phyloP scores from a whole-genome alignment of 2,797 vertebrate genomes.

The Botia kubotai region DNA sequence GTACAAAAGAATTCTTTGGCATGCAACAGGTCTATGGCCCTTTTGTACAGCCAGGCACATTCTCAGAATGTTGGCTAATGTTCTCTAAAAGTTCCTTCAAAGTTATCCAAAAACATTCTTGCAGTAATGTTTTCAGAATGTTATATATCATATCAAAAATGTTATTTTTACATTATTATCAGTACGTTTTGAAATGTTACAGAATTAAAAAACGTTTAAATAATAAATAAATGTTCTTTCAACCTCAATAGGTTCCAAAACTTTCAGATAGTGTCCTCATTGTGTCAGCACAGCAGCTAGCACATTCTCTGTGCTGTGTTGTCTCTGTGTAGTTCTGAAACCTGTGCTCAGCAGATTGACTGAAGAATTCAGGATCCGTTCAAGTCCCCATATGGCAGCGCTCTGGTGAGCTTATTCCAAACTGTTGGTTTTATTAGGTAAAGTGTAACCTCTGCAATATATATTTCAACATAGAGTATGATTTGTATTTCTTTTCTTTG shows the following conservation, averaged over 20 bases:
- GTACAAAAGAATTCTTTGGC: slow-evolving; percentile 8
- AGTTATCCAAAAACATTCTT: too few relatives aligned
- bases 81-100: too few relatives aligned
- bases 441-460: slow-evolving; percentile 73
- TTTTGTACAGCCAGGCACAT: neutral
- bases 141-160: too few relatives aligned
- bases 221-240: too few relatives aligned
- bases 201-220: too few relatives aligned
- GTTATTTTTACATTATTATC: too few relatives aligned
- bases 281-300: slow-evolving; percentile 31
- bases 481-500: slow-evolving; percentile 68
- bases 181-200: too few relatives aligned
- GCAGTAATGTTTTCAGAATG: too few relatives aligned
- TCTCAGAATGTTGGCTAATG: too few relatives aligned
- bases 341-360: slow-evolving; percentile 31
- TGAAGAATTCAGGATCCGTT: slow-evolving; percentile 10
- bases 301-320: slow-evolving; percentile 16
- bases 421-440: neutral
- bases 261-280: slow-evolving; percentile 37
- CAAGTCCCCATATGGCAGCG: slow-evolving; percentile 31
- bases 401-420: slow-evolving; percentile 16
- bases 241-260: slow-evolving; percentile 10
- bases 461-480: slow-evolving; percentile 69
- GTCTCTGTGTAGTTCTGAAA: slow-evolving; percentile 21
- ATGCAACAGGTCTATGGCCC: neutral